phyloP scores from a whole-genome alignment of 2,888 invertebrate species.

The Atethmia centrago region DNA sequence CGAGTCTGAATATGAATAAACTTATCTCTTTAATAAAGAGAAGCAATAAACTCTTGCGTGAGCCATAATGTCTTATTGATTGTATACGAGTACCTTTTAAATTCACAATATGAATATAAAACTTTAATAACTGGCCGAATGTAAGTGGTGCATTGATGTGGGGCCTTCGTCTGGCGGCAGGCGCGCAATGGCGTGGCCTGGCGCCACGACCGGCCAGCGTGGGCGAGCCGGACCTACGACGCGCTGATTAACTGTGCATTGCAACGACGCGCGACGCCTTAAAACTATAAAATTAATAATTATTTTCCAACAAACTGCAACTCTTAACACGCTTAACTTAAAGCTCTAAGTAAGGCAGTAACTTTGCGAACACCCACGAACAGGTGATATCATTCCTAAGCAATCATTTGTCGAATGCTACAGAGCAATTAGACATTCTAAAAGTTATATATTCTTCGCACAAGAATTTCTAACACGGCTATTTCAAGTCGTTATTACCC shows the following conservation, averaged over 20 bases:
- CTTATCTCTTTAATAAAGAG: slow-evolving; percentile 15
- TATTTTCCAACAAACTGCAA: slow-evolving; percentile 65
- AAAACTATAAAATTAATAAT: slow-evolving; percentile 75
- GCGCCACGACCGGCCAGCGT: slow-evolving; percentile 77
- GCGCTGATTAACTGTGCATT: slow-evolving; percentile 82
- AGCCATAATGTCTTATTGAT: slow-evolving; percentile 50
- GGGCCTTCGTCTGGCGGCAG: slow-evolving; percentile 72
- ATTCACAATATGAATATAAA: slow-evolving; percentile 69
- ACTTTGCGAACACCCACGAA: slow-evolving; percentile 62
- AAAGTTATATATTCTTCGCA: slow-evolving; percentile 31
- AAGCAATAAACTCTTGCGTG: slow-evolving; percentile 40
- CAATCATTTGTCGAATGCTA: slow-evolving; percentile 46
- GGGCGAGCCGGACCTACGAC: slow-evolving; percentile 81
- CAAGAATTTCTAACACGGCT: slow-evolving; percentile 21
- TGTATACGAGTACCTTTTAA: slow-evolving; percentile 63
- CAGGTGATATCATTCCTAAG: slow-evolving; percentile 54
- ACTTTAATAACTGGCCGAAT: slow-evolving; percentile 70
- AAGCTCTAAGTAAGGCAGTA: slow-evolving; percentile 46
- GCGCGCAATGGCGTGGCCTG: slow-evolving; percentile 25
- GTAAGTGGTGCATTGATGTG: slow-evolving; percentile 72
- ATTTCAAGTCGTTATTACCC: slow-evolving; percentile 23
- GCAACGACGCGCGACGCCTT: slow-evolving; percentile 74
- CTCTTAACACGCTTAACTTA: slow-evolving; percentile 50
- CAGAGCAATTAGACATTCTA: slow-evolving; percentile 53
- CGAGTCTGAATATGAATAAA: slow-evolving; percentile 5